These are phyloP conservation scores for Semnornis frantzii DNA, from an alignment of 2,113 vertebrate genomes.

Conservation along the genomic window DNA sequence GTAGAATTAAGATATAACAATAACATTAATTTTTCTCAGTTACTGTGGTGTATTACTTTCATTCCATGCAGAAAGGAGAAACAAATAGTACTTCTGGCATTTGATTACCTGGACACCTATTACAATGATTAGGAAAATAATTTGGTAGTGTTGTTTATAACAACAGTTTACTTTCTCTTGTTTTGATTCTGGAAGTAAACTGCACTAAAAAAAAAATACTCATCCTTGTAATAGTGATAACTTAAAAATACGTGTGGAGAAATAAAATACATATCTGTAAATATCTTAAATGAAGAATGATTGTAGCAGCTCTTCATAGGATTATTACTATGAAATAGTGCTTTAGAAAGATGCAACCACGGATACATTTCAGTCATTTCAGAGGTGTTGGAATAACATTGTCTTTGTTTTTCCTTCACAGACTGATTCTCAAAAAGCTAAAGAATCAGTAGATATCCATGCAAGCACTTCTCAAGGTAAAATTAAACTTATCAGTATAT, in stretches of 20 bases:
- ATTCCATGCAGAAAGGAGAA: neutral
- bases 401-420: slow-evolving; percentile 47
- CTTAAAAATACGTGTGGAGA: neutral
- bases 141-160: neutral
- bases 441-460: slow-evolving; percentile 29
- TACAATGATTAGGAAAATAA: neutral
- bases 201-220: neutral
- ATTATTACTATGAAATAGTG: neutral
- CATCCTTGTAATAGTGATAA: neutral
- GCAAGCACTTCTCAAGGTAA: slow-evolving; percentile 79
- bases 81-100: neutral
- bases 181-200: neutral
- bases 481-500: neutral
- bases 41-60: neutral
- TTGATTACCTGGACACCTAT: neutral
- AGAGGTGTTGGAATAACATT: neutral
- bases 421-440: slow-evolving; percentile 63
- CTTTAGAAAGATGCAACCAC: neutral
- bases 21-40: neutral
- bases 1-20: neutral
- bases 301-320: neutral
- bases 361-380: neutral
- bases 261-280: neutral
- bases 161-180: neutral
- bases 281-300: too few relatives aligned